Base-by-base conservation (phyloP, 2,113 vertebrate species). In the Elgaria multicarinata region DNA sequence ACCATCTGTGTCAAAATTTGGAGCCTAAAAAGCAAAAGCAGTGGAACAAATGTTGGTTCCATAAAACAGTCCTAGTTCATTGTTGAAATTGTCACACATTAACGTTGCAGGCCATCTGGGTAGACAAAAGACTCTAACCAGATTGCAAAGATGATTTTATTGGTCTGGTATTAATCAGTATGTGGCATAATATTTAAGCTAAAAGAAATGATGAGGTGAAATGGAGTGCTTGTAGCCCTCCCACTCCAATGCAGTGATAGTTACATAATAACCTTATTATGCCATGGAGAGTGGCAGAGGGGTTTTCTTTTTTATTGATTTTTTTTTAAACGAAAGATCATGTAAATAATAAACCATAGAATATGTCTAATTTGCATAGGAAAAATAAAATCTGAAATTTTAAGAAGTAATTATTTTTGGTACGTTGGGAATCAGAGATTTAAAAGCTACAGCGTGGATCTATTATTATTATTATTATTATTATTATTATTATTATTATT, bases 61-160 rank as follows among this genome's bases (percentile, higher is more conserved):
- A 97, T 97, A 97, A 98, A 98, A 97, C 97, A 97, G 97, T 97
- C 97, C 97, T 97, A 97, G 97, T 98, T 97, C 97, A 98, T 97
- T 97, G 97, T 97, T 97, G 97, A 97, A 97, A 98, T 98, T 97
- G 97, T 97, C 97, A 97, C 97, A 98, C 97, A 98, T 98, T 98
- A 97, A 97, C 96, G 95, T 97, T 96, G 96, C 97, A 96, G 97
- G 96, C 97, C 97, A 98, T 98, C 97, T 98, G 97, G 96, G 97
- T 96, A 98, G 97, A 97, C 97, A 97, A 98, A 97, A 97, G 97
- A 97, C 96, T 97, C 96, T 96, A 96, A 97, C 97, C 97, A 97
- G 97, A 97, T 97, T 97, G 97, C 94, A 93, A 97, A 96, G 95
- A 97, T 97, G 97, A 97, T 97, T 97, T 97, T 97, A 98, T 97